phyloP scores from a whole-genome alignment of 2,113 vertebrate species.

The Okapia johnstoni region DNA sequence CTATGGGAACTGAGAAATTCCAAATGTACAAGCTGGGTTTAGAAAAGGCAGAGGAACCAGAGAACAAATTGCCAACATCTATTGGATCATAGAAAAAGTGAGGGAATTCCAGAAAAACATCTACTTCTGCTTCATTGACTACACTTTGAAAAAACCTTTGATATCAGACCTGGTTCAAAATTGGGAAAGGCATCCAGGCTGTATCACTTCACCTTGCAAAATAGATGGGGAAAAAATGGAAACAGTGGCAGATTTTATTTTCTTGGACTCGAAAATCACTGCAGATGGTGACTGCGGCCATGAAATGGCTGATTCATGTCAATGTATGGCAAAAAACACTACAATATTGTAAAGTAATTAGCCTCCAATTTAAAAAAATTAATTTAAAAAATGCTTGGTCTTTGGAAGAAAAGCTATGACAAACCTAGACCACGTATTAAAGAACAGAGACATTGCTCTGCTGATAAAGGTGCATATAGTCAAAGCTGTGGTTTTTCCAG shows the following conservation, averaged over 20 bases:
- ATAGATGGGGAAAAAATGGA: background rate
- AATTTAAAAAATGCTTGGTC: background rate
- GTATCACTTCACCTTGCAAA: background rate
- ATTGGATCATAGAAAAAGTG: background rate
- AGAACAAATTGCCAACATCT: background rate
- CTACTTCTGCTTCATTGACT: background rate
- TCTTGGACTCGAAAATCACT: background rate
- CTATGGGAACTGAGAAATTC: background rate
- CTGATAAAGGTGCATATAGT: background rate
- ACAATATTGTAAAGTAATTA: background rate
- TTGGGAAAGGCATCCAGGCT: background rate
- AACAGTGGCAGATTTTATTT: background rate
- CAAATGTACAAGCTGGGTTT: background rate
- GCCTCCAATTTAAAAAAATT: background rate
- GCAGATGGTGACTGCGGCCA: background rate
- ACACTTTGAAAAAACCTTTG: background rate
- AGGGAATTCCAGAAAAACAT: background rate
- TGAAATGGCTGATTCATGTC: background rate
- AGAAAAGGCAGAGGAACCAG: background rate
- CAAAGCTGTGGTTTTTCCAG: background rate
- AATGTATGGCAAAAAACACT: background rate
- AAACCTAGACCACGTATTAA: background rate
- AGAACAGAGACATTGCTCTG: background rate
- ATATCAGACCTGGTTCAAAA: background rate
- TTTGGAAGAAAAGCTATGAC: background rate